These are phyloP conservation scores for Listronotus bonariensis DNA, from an alignment of 1,140 invertebrate species.

Conservation along the genomic window DNA sequence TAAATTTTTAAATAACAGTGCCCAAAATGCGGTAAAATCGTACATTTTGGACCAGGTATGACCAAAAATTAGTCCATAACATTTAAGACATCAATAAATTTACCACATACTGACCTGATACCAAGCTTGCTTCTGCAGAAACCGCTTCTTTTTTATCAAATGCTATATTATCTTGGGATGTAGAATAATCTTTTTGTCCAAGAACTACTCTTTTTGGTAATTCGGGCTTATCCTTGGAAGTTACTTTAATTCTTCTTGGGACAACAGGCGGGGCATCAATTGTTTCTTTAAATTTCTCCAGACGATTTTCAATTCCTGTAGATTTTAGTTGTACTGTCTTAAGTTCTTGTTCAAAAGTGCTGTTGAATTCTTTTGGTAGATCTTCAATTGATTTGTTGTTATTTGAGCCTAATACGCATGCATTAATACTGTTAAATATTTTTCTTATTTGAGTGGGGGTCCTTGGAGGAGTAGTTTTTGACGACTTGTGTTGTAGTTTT, in stretches of 20 bases:
- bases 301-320: not conserved
- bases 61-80: too few species aligned
- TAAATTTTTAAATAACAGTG: too few species aligned
- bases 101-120: too few species aligned
- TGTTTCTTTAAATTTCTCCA: not conserved
- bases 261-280: not conserved
- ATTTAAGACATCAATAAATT: too few species aligned
- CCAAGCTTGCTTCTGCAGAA: too few species aligned
- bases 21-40: too few species aligned
- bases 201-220: too few species aligned
- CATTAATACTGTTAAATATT: conserved; percentile 26
- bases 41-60: too few species aligned
- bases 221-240: not conserved
- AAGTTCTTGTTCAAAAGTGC: conserved; percentile 16
- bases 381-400: conserved; percentile 15
- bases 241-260: too few species aligned
- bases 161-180: too few species aligned
- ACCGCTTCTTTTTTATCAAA: too few species aligned
- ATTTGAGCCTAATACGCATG: conserved; percentile 7
- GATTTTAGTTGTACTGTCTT: conserved; percentile 17
- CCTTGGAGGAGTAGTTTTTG: conserved; percentile 18
- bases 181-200: too few species aligned
- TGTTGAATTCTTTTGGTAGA: conserved; percentile 13
- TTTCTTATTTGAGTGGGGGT: conserved; percentile 30
- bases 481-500: not conserved